Evolutionary conservation across 2,888 invertebrate species (phyloP).

Genomic region (Steinernema scapterisci): DNA sequence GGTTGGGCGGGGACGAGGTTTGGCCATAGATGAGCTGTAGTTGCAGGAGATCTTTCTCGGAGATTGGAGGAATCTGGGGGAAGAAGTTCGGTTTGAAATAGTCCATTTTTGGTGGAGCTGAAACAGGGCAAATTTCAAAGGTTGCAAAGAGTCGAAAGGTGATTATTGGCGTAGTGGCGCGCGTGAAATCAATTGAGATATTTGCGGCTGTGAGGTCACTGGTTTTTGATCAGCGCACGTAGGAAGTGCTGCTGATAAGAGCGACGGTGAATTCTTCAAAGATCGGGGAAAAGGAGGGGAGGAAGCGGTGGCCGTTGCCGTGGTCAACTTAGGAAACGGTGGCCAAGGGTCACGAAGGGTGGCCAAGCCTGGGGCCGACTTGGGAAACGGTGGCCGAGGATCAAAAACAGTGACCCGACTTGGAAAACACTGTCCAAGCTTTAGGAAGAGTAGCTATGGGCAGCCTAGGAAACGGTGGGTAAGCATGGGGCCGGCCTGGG

Average conservation of each 20-base stretch:
- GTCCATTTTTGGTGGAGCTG: background rate
- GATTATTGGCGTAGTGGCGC: background rate
- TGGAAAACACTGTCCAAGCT: background rate
- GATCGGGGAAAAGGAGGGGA: background rate
- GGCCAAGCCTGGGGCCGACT: background rate
- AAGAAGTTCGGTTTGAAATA: background rate
- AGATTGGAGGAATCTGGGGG: background rate
- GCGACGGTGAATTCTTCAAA: too few relatives aligned
- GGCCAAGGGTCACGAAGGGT: background rate
- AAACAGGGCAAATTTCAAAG: background rate
- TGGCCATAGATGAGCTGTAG: background rate
- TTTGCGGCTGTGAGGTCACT: background rate
- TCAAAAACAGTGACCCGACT: too few relatives aligned
- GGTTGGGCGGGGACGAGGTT: background rate
- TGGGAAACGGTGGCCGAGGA: background rate
- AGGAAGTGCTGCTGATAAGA: too few relatives aligned
- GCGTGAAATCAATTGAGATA: background rate
- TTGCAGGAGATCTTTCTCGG: background rate
- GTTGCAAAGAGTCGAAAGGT: background rate
- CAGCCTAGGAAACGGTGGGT: too few relatives aligned
- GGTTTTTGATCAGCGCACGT: conserved; percentile 11
- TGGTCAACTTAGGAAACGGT: background rate
- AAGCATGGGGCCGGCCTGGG: too few relatives aligned
- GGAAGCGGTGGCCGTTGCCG: background rate
- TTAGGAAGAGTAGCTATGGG: too few relatives aligned